Evolutionary conservation across 2,888 invertebrate species (phyloP).

Genomic region (Hydrotaea diabolus): DNA sequence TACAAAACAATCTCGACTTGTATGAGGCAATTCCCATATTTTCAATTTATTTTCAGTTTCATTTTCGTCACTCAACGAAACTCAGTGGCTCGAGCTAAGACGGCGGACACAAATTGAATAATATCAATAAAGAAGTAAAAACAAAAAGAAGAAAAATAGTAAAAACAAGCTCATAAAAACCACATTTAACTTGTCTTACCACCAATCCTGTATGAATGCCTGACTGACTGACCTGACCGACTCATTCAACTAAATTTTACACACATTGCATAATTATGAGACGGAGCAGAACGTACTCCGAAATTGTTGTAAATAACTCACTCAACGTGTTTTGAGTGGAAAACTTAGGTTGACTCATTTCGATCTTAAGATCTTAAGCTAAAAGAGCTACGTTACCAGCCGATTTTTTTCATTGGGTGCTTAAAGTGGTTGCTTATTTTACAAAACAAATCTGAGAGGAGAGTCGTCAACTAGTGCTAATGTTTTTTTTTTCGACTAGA

Average conservation of each 20-base stretch:
- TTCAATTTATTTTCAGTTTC: too few relatives aligned
- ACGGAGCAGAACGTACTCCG: not conserved
- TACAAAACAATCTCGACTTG: too few relatives aligned
- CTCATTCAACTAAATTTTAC: conserved; percentile 40
- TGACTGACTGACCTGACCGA: not conserved
- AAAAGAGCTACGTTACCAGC: not conserved
- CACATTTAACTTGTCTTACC: conserved; percentile 36
- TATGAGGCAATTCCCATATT: too few relatives aligned
- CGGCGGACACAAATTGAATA: not conserved
- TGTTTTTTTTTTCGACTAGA: not conserved
- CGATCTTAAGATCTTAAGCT: not conserved
- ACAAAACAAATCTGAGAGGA: not conserved
- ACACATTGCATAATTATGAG: conserved; percentile 39
- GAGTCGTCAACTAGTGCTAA: not conserved
- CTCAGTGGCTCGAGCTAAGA: too few relatives aligned
- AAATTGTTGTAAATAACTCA: not conserved
- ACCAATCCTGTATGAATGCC: not conserved
- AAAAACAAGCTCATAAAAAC: not conserved
- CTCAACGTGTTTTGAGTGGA: conserved; percentile 14
- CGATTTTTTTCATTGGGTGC: too few relatives aligned
- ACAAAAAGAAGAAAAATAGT: conserved; percentile 1
- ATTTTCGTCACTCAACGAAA: not conserved
- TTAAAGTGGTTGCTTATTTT: not conserved
- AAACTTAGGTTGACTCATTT: not conserved
- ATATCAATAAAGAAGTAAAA: not conserved